These are phyloP conservation scores for Salmo trutta DNA, from an alignment of 2,797 vertebrate genomes.

Conservation along the genomic window DNA sequence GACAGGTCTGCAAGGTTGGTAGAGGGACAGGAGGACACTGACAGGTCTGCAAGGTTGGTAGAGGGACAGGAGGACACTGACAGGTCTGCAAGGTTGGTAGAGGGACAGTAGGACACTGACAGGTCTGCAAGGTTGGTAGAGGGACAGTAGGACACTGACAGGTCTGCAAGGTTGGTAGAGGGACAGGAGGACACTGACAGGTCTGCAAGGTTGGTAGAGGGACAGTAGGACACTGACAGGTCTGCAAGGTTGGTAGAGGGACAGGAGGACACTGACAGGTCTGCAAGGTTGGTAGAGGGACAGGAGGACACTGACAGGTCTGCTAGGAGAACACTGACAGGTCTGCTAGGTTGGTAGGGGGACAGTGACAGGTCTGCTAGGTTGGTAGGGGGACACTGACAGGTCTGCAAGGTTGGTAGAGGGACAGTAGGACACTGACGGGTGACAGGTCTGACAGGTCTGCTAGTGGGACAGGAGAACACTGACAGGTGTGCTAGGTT, in stretches of 20 bases:
- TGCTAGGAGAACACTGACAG: constrained; percentile 71
- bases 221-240: constrained; percentile 71
- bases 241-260: constrained; percentile 39
- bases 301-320: constrained; percentile 71
- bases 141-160: constrained; percentile 75
- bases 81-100: constrained; percentile 48
- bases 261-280: constrained; percentile 71
- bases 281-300: constrained; percentile 39
- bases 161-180: constrained; percentile 35
- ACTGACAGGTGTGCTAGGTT: constrained; percentile 70
- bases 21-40: constrained; percentile 63
- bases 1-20: constrained; percentile 18
- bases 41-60: constrained; percentile 60
- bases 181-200: constrained; percentile 73
- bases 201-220: constrained; percentile 37
- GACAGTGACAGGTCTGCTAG: constrained; percentile 64
- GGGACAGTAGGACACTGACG: constrained; percentile 72
- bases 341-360: constrained; percentile 37
- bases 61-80: constrained; percentile 69
- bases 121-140: constrained; percentile 32
- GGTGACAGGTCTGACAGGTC: constrained; percentile 72
- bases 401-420: constrained; percentile 30
- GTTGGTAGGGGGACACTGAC: constrained; percentile 73
- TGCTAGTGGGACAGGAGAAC: constrained; percentile 39
- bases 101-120: constrained; percentile 74